These are phyloP conservation scores for Drosophila mimica DNA, from an alignment of 2,888 invertebrate species.

Conservation along the genomic window DNA sequence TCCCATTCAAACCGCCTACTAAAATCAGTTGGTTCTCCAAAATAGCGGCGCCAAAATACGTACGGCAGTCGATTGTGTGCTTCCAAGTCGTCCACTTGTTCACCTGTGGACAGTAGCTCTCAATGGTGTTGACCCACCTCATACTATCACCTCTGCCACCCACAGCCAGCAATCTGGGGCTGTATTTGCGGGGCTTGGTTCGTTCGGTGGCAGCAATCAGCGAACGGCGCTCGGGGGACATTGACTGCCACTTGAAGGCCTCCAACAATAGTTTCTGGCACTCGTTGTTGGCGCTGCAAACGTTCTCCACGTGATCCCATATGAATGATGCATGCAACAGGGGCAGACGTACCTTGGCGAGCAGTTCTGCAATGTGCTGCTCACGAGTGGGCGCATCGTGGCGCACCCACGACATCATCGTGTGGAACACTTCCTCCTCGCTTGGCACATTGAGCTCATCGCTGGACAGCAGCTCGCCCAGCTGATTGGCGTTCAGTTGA, in stretches of 20 bases:
- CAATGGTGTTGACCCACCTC: conserved; percentile 96
- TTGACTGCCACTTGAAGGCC: conserved; percentile 95
- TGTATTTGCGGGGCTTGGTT: conserved; percentile 95
- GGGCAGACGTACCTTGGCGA: conserved; percentile 93
- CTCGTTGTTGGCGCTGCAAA: conserved; percentile 87
- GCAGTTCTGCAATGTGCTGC: conserved; percentile 88
- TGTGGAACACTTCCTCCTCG: too few relatives aligned
- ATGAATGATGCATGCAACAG: conserved; percentile 94
- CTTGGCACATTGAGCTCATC: too few relatives aligned
- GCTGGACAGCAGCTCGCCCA: too few relatives aligned
- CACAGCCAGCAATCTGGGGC: conserved; percentile 89
- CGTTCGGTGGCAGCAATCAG: conserved; percentile 90
- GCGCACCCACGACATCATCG: too few relatives aligned
- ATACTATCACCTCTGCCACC: too few relatives aligned
- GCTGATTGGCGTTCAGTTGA: too few relatives aligned
- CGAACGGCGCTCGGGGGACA: conserved; percentile 91
- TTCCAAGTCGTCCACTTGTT: conserved; percentile 84
- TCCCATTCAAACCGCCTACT: conserved; percentile 92
- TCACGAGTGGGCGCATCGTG: too few relatives aligned
- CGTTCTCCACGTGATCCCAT: conserved; percentile 92
- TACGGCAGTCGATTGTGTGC: conserved; percentile 86
- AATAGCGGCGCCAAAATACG: conserved; percentile 96
- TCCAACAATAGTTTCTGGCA: conserved; percentile 96
- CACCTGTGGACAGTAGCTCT: conserved; percentile 89
- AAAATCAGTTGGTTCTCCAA: conserved; percentile 92